phyloP scores from a whole-genome alignment of 2,113 vertebrate genomes.

The Urocolius indicus region DNA sequence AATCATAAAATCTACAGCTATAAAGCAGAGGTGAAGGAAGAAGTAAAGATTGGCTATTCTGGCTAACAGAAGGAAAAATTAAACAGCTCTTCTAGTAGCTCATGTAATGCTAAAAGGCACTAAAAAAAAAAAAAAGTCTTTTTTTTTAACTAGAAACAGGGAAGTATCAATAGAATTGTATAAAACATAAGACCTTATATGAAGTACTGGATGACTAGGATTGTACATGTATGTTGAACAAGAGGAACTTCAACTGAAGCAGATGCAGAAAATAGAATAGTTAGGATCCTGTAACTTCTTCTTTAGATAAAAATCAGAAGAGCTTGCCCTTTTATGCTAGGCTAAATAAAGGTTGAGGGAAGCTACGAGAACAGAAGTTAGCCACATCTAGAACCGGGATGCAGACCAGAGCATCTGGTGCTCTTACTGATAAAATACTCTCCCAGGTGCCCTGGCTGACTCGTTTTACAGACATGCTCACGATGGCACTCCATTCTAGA shows the following conservation, averaged over 20 bases:
- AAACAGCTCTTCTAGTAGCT: background rate
- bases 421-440: background rate
- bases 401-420: background rate
- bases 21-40: background rate
- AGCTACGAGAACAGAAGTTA: background rate
- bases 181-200: background rate
- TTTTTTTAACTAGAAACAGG: background rate
- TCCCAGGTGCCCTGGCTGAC: background rate
- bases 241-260: background rate
- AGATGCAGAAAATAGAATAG: background rate
- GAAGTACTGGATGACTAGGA: background rate
- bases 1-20: background rate
- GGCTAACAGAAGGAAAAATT: background rate
- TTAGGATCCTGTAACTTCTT: background rate
- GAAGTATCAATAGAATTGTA: background rate
- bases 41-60: background rate
- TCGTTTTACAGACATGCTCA: accelerated
- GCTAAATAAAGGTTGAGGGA: background rate
- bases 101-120: background rate
- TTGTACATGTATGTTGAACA: background rate
- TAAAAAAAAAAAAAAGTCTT: background rate
- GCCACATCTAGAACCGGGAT: background rate
- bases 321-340: background rate
- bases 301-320: background rate
- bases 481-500: background rate